Base-by-base conservation (phyloP, 2,888 invertebrate genomes). In the Amphipoea oculea region DNA sequence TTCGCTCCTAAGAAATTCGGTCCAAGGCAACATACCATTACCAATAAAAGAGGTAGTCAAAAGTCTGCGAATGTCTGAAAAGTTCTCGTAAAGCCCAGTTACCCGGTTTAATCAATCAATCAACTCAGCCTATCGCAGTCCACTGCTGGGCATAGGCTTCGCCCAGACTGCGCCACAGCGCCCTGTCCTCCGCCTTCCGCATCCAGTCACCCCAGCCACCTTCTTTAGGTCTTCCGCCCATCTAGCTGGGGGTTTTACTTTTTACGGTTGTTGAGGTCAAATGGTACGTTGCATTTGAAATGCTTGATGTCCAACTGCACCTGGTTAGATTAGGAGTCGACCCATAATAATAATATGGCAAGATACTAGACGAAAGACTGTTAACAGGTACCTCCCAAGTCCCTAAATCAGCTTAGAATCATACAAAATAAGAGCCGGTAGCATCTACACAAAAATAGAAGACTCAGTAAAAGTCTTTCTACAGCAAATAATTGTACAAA, bases 401-500 rank as follows among this genome's bases (percentile, higher is more conserved):
- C 1, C 23, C n/a, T 36, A n/a, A 6, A 23, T 23, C 17, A n/a
- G 60, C 0, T 42, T 2, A 29, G 4, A 0, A 7, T 36, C 14
- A 20, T 17, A 5, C 12, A 45, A 70, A 78, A 12, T 54, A 73
- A 45, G 23, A 57, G 4, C 5, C 12, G 36, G 29, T 29, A 63
- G 3, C 36, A 74, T 40, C 51, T 48, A 0, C 23, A 76, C 9
- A 76, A 73, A 81, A 79, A 81, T 66, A 81, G 65, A 83, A 78
- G 63, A 0, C 42, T 29, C 63, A 75, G 76, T 85, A 79, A 86
- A 84, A 86, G 81, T 78, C 79, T 84, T 88, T 88, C 86, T 84
- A 69, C 73, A 72, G 83, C 79, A 81, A 86, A 81, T 82, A 88
- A 88, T 78, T 82, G 72, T 77, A 89, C 75, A 89, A 89, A 87